Evolutionary conservation across 2,797 vertebrate genomes (phyloP).

Genomic region (Falco rusticolus): DNA sequence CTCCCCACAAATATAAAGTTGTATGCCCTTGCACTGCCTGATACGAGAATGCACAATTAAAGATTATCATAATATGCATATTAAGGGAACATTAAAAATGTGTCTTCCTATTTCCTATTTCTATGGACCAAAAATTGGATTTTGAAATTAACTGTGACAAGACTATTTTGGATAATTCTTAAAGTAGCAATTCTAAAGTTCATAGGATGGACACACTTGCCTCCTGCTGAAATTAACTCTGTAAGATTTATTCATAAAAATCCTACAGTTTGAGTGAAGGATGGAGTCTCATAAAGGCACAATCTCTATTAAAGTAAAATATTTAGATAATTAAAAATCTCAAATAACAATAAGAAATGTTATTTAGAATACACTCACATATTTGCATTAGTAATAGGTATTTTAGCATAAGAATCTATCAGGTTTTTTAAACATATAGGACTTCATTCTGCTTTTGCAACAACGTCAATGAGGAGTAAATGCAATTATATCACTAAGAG

Average conservation of each 20-base stretch:
- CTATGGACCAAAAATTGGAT: not conserved
- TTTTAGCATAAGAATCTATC: slow-evolving; percentile 14
- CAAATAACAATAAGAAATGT: not conserved
- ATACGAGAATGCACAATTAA: not conserved
- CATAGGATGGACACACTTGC: not conserved
- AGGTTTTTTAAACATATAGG: slow-evolving; percentile 30
- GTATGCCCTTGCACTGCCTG: not conserved
- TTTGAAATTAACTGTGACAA: not conserved
- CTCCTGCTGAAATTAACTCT: not conserved
- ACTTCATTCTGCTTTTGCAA: slow-evolving; percentile 15
- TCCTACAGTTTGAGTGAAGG: not conserved
- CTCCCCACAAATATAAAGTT: not conserved
- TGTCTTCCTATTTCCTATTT: not conserved
- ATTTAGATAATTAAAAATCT: not conserved
- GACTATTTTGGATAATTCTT: not conserved
- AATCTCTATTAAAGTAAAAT: not conserved
- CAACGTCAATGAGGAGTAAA: slow-evolving; percentile 1
- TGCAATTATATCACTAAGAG: not conserved
- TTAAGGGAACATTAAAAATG: not conserved
- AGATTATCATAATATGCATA: not conserved
- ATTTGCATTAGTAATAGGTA: slow-evolving; percentile 8
- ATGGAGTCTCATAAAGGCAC: not conserved
- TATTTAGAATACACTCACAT: not conserved
- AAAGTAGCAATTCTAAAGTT: not conserved
- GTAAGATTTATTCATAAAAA: not conserved